Evolutionary conservation across 2,797 vertebrate genomes (phyloP), one percentile per base, ranked within the genome.

Genomic region (Gallinago stenura): DNA sequence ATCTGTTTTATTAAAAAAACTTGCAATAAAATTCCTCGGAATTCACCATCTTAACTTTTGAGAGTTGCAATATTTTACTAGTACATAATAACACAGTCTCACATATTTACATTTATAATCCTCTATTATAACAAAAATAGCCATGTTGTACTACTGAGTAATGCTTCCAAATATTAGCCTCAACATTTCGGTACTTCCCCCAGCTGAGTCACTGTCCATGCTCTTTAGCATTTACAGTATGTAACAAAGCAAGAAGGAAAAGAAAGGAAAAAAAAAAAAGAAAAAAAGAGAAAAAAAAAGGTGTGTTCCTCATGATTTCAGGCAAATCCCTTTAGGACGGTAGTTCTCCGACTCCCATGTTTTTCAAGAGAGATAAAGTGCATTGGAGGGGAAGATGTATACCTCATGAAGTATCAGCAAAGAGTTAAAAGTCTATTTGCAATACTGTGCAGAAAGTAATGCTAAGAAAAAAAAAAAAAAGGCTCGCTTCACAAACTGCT

Each of bases 101-200:
- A 98, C 96, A 95, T 98, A 99, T 98, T 98, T 99, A 99, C 97
- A 98, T 73, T 87, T 87, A 97, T 92, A 95, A 85, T 98, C 95
- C 96, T 98, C 96, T 98, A 98, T 97, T 97, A 97, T 98, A 98
- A 98, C 98, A 99, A 99, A 98, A 99, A 99, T 98, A 99, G 97
- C 97, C 97, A 95, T 96, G 97, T 96, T 96, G 96, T 97, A 95
- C 95, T 96, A 97, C 93, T 95, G 97, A 97, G 96, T 98, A 98
- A 96, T 92, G 95, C 96, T 98, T 98, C 95, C 97, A 97, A 97
- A 70, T 97, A 95, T 90, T 86, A 95, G 79, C 96, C 95, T 95
- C 94, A 97, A 89, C 62, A 61, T 91, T 90, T 96, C 6, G 1
- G 77, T 76, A 71, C 86, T 96, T 81, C 93, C 96, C 89, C 92